Evolutionary conservation across 2,113 vertebrate genomes (phyloP).

Genomic region (Ceyx margarethae): DNA sequence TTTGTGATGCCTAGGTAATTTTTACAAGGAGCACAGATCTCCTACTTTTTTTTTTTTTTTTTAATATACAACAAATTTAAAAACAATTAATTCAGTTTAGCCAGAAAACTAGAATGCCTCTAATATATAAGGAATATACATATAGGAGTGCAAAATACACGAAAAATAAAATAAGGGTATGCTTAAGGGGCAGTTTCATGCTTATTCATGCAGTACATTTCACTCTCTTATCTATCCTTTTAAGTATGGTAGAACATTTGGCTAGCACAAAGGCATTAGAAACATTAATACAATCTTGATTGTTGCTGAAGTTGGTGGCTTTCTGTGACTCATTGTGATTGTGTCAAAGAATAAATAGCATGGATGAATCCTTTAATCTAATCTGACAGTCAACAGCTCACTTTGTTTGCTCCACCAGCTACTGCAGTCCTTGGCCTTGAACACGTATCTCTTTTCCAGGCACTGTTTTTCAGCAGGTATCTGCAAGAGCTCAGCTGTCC

Average conservation of each 20-base stretch:
- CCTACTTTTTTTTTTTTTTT: background rate
- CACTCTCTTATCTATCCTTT: background rate
- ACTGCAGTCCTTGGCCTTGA: background rate
- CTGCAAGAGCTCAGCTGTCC: background rate
- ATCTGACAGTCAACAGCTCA: background rate
- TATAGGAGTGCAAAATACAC: background rate
- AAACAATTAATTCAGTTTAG: background rate
- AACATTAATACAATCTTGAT: fast-evolving
- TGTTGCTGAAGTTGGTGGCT: background rate
- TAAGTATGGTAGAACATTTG: background rate
- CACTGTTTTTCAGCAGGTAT: background rate
- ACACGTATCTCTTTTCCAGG: background rate
- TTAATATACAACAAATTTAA: background rate
- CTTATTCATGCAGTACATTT: background rate
- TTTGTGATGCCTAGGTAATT: background rate
- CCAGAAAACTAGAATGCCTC: background rate
- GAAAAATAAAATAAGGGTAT: background rate
- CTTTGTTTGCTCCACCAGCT: background rate
- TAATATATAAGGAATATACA: background rate
- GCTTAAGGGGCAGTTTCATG: background rate
- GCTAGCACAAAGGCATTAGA: background rate
- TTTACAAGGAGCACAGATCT: background rate
- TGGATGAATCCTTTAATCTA: background rate
- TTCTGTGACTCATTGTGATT: background rate
- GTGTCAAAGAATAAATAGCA: background rate